Conservation (phyloP, 2,797 vertebrate genomes). For the Acipenser oxyrinchus region DNA sequence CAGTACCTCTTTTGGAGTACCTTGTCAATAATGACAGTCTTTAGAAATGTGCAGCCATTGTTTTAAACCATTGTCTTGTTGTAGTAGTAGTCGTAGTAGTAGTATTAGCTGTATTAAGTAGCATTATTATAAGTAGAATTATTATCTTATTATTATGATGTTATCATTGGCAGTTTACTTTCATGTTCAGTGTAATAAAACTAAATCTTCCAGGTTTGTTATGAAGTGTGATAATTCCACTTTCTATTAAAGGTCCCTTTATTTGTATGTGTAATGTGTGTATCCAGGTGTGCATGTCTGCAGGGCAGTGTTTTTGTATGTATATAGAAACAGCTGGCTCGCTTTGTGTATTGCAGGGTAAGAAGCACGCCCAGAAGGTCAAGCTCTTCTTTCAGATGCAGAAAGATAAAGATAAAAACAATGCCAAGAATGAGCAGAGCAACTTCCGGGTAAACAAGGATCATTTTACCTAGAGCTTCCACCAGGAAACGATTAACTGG, state of each 20-base stretch:
- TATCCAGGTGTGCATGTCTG: background rate
- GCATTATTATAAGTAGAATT: too few species aligned
- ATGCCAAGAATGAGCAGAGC: slow-evolving; percentile 25
- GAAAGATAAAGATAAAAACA: slow-evolving; percentile 40
- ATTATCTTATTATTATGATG: too few species aligned
- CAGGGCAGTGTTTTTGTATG: background rate
- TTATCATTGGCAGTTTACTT: too few species aligned
- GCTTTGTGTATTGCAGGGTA: slow-evolving; percentile 57
- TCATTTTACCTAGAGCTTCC: background rate
- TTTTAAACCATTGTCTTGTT: too few species aligned
- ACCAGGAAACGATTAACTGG: background rate
- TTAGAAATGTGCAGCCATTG: too few species aligned
- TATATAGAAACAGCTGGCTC: background rate
- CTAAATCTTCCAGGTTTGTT: too few species aligned
- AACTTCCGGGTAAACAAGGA: slow-evolving; percentile 43
- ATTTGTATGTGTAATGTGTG: background rate
- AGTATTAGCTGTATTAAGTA: too few species aligned
- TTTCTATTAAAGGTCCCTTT: background rate
- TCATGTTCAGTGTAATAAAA: too few species aligned
- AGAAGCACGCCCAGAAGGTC: slow-evolving; percentile 73
- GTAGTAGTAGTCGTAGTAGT: too few species aligned
- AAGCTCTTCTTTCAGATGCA: slow-evolving; percentile 54
- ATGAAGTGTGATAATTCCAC: too few species aligned
- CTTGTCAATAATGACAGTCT: too few species aligned
- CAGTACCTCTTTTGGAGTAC: too few species aligned